Percentiles rank a stretch among this genome's conserved stretches.
phyloP scores from a whole-genome alignment of 2,797 vertebrate species.

The Columba guinea region DNA sequence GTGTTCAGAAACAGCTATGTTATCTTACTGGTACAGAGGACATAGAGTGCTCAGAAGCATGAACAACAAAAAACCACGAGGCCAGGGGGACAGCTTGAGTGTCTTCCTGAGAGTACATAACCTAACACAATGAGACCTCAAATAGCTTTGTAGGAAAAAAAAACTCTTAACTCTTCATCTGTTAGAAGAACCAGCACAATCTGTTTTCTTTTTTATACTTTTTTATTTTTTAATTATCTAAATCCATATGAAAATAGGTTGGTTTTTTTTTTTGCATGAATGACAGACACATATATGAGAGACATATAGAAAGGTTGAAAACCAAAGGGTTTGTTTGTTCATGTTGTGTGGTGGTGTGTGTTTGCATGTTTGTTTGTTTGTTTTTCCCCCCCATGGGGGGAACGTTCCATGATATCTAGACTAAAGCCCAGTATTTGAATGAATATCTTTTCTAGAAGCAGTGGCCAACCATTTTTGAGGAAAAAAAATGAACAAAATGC shows the following conservation, averaged over 20 bases:
- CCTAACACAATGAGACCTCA: neutral
- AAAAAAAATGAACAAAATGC: neutral
- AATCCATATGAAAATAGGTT: neutral
- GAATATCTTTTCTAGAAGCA: neutral
- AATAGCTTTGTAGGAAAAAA: neutral
- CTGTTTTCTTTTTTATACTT: neutral
- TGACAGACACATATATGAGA: neutral
- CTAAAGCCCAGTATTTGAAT: neutral
- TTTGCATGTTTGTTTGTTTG: no score
- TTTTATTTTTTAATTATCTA: neutral
- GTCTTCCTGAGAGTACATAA: neutral
- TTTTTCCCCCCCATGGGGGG: fast-evolving
- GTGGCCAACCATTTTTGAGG: neutral
- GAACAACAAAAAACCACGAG: neutral
- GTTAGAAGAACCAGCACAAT: neutral
- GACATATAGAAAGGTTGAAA: neutral
- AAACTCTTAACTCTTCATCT: neutral
- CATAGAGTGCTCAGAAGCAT: neutral
- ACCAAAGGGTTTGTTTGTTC: fast-evolving
- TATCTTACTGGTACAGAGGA: neutral
- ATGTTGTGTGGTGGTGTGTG: neutral
- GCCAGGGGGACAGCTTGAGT: neutral
- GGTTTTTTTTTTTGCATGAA: neutral
- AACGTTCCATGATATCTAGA: neutral
- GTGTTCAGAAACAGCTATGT: neutral